phyloP scores from a whole-genome alignment of 1,140 invertebrate genomes.

The Lasioglossum baleicum region DNA sequence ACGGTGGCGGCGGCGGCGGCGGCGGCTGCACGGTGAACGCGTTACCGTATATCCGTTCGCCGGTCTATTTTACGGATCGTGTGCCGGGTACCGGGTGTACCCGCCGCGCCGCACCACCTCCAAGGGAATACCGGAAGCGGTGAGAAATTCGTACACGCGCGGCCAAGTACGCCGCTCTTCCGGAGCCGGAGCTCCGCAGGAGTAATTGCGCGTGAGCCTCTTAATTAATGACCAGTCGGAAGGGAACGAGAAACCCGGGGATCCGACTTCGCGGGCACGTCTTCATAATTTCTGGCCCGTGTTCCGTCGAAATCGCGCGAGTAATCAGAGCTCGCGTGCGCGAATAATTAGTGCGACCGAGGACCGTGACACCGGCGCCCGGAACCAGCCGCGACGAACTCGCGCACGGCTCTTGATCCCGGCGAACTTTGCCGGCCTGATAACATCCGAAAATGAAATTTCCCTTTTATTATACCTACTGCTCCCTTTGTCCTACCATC shows the following conservation, averaged over 20 bases:
- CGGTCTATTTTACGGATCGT: neutral
- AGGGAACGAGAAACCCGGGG: conserved; percentile 10
- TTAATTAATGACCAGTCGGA: conserved; percentile 34
- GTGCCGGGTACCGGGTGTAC: too few relatives aligned
- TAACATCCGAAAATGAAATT: neutral
- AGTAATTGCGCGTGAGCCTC: conserved; percentile 30
- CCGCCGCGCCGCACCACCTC: too few relatives aligned
- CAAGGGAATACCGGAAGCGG: conserved; percentile 1
- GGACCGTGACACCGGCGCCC: neutral
- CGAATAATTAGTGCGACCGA: conserved; percentile 9
- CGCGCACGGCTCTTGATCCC: neutral
- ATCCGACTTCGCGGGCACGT: conserved; percentile 11
- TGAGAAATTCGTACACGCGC: conserved; percentile 11
- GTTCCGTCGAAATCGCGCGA: neutral
- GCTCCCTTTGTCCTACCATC: too few relatives aligned
- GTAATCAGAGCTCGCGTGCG: conserved; percentile 24
- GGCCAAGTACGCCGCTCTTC: neutral
- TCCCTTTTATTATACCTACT: neutral
- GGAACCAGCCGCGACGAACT: neutral
- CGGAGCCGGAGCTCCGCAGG: neutral
- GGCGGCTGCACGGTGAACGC: neutral
- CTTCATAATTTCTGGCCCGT: conserved; percentile 29
- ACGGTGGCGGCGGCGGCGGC: too few relatives aligned
- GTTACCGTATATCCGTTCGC: conserved; percentile 8
- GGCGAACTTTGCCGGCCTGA: neutral